A percentile compares a stretch with the other conserved stretches of the same genome.
Evolutionary conservation across 2,797 vertebrate genomes (phyloP).

Genomic region (Cynodonichthys magdalenae): DNA sequence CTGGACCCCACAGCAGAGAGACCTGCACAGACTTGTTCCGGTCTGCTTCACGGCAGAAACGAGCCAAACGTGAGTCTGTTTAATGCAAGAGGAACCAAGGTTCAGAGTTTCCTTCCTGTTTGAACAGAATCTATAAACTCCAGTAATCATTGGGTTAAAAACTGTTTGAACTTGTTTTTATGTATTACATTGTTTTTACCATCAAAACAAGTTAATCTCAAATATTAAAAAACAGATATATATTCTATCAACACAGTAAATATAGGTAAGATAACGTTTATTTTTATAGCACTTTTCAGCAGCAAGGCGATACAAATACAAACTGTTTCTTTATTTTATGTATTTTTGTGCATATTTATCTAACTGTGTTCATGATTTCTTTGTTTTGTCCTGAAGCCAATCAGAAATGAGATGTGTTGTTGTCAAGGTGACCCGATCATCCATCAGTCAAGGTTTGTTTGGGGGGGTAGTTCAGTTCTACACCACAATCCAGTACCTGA

Average conservation of each 20-base stretch:
- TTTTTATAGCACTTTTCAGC: too few relatives aligned
- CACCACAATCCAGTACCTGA: too few relatives aligned
- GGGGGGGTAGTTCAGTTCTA: too few relatives aligned
- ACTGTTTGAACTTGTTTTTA: too few relatives aligned
- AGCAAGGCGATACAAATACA: too few relatives aligned
- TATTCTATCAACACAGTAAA: too few relatives aligned
- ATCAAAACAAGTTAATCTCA: too few relatives aligned
- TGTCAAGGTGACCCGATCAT: constrained; percentile 57
- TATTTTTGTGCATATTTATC: neutral
- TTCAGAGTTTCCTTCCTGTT: too few relatives aligned
- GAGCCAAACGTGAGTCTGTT: constrained; percentile 46
- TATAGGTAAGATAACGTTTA: too few relatives aligned
- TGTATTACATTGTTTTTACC: too few relatives aligned
- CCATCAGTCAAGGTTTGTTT: constrained; percentile 62
- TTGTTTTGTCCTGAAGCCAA: constrained; percentile 63
- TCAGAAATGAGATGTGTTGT: constrained; percentile 80
- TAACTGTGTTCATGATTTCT: neutral
- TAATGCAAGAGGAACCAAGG: neutral
- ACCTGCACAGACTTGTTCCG: constrained; percentile 57
- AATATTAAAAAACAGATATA: too few relatives aligned
- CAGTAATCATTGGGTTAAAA: neutral
- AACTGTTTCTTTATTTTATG: too few relatives aligned
- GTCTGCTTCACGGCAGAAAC: constrained; percentile 80
- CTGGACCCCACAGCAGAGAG: constrained; percentile 63
- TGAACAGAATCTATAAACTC: neutral